These are phyloP conservation scores for Polydesmus complanatus DNA, from an alignment of 2,888 invertebrate genomes.

Conservation along the genomic window DNA sequence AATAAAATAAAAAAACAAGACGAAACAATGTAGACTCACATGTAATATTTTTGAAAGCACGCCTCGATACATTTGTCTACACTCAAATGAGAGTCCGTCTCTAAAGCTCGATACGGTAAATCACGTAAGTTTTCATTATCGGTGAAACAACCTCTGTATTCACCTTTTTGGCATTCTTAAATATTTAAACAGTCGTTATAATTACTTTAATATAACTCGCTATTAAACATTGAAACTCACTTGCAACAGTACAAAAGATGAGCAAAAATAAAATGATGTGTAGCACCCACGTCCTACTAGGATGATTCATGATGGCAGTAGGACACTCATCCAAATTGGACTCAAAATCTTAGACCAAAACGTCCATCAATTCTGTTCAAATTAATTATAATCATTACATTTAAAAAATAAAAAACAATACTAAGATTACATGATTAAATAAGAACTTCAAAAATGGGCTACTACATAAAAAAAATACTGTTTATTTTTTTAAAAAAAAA, in stretches of 20 bases:
- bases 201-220: neutral
- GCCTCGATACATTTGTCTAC: constrained; percentile 16
- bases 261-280: neutral
- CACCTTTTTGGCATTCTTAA: constrained; percentile 7
- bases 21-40: too few species aligned
- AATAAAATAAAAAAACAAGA: too few species aligned
- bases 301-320: neutral
- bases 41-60: constrained; percentile 15
- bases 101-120: constrained; percentile 9
- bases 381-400: too few species aligned
- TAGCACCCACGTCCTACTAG: neutral
- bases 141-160: constrained; percentile 15
- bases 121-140: constrained; percentile 8
- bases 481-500: too few species aligned
- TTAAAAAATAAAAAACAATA: too few species aligned
- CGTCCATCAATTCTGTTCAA: too few species aligned
- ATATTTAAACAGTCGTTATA: neutral
- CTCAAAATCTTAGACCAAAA: too few species aligned
- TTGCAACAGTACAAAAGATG: neutral
- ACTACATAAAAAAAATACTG: too few species aligned
- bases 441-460: too few species aligned
- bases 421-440: too few species aligned
- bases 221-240: neutral
- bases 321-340: too few species aligned
- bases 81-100: constrained; percentile 1